Evolutionary conservation across 2,888 invertebrate genomes (phyloP).

Genomic region (Acleris cristana): DNA sequence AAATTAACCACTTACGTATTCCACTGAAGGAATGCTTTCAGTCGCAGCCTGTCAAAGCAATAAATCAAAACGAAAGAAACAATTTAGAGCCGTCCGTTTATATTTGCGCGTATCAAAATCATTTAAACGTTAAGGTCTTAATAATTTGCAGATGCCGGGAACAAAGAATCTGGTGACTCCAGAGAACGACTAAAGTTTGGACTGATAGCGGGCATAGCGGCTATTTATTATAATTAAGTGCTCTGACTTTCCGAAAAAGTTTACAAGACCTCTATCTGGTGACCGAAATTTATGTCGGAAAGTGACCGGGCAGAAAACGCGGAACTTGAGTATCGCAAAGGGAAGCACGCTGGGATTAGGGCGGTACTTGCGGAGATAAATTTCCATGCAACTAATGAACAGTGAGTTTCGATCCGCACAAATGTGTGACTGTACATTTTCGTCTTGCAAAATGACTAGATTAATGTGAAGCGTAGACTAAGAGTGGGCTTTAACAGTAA

Average conservation of each 20-base stretch:
- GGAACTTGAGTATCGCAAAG: no score
- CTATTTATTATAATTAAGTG: constrained; percentile 53
- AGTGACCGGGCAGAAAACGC: constrained; percentile 25
- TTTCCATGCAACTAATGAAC: no score
- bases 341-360: no score
- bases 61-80: constrained; percentile 29
- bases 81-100: constrained; percentile 16
- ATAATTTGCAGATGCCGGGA: constrained; percentile 37
- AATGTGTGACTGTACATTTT: no score
- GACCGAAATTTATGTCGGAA: constrained; percentile 31
- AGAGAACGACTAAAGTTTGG: constrained; percentile 53
- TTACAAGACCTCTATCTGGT: constrained; percentile 40
- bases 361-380: no score
- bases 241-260: constrained; percentile 45
- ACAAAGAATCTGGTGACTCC: constrained; percentile 43
- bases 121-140: constrained; percentile 11
- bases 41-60: constrained; percentile 11
- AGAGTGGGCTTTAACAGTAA: no score
- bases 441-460: no score
- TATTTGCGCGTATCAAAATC: constrained; percentile 9
- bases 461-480: no score
- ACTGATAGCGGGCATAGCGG: constrained; percentile 45
- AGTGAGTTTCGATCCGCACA: no score
- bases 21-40: constrained; percentile 6
- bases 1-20: constrained; percentile 25